These are phyloP conservation scores for Galbula dea DNA, from an alignment of 2,113 vertebrate species.

Conservation along the genomic window DNA sequence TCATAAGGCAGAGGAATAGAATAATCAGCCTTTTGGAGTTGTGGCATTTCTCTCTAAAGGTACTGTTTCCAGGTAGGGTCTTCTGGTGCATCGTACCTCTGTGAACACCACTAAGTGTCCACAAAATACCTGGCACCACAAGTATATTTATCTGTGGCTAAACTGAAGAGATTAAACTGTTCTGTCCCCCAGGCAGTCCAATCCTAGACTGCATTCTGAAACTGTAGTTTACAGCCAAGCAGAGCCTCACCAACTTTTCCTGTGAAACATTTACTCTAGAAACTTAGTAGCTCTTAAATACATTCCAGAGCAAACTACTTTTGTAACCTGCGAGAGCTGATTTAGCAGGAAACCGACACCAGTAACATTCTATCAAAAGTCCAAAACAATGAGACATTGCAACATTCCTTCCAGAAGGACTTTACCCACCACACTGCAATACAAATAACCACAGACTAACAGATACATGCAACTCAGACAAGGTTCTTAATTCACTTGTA, in stretches of 20 bases:
- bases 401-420: neutral
- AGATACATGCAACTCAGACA: neutral
- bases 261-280: neutral
- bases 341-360: fast-evolving
- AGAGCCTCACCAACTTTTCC: neutral
- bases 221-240: fast-evolving
- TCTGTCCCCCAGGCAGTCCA: neutral
- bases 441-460: neutral
- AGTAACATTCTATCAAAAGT: neutral
- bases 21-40: neutral
- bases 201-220: neutral
- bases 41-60: neutral
- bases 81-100: fast-evolving
- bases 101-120: fast-evolving
- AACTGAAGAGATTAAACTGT: neutral
- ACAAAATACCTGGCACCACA: neutral
- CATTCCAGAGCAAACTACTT: neutral
- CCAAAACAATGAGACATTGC: neutral
- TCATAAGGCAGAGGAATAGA: neutral
- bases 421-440: neutral
- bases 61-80: fast-evolving
- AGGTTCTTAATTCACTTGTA: neutral
- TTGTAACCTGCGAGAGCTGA: neutral
- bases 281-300: neutral
- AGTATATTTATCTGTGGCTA: fast-evolving